These are phyloP conservation scores for Cryptus armator DNA, from an alignment of 2,888 invertebrate species.

Conservation along the genomic window DNA sequence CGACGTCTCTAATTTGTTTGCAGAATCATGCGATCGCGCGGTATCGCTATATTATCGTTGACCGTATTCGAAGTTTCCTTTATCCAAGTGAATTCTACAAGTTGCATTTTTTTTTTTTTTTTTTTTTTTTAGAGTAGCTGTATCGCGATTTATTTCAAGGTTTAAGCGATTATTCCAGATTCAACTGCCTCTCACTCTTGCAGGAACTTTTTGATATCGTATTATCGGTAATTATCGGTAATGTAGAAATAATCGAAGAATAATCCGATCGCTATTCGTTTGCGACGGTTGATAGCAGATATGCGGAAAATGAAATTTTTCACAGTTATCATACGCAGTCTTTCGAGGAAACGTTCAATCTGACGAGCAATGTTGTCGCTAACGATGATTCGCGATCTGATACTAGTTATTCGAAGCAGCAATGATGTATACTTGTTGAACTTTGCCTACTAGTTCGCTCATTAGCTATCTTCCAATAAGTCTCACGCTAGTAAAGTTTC, in stretches of 20 bases:
- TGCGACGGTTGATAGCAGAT: background rate
- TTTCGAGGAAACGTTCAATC: no score
- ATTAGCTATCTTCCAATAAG: conserved; percentile 13
- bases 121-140: background rate
- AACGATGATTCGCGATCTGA: no score
- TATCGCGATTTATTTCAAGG: conserved; percentile 60
- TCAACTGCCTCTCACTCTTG: conserved; percentile 57
- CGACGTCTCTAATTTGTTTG: conserved; percentile 60
- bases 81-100: conserved; percentile 60
- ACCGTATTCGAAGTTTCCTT: conserved; percentile 61
- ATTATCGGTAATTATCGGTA: background rate
- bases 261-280: background rate
- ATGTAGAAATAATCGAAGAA: background rate
- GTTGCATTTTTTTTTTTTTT: conserved; percentile 3
- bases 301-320: background rate
- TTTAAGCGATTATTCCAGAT: conserved; percentile 44
- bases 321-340: no score
- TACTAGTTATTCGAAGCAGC: background rate
- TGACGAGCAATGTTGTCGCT: no score
- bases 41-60: conserved; percentile 51
- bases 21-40: conserved; percentile 47
- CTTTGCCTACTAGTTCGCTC: conserved; percentile 4
- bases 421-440: background rate
- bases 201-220: conserved; percentile 28
- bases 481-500: conserved; percentile 6